Evolutionary conservation across 2,888 invertebrate genomes (phyloP), one percentile per base, ranked within the genome.

Genomic region (Prosopocoilus inquinatus): DNA sequence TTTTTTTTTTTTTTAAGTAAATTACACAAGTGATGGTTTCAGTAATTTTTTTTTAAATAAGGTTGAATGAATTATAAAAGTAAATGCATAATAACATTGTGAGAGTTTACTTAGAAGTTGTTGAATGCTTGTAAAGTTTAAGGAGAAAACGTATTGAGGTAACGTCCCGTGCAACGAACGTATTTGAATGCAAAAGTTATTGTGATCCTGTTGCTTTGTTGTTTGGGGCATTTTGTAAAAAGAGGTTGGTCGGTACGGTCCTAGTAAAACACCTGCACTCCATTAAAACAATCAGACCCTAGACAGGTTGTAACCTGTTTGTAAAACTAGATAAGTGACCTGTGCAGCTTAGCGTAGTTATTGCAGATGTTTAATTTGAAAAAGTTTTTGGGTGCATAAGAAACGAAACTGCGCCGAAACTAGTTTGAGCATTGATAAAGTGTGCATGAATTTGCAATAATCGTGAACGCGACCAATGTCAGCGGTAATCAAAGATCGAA

Each of bases 301-400:
- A 68, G 70, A 73, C 73, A 72, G 71, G 74, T 73, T 73, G 67
- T 65, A 70, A 74, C 74, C 70, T 72, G 73, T 72, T 69, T 28
- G 41, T 16, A 53, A 39, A 47, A 38, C 13, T 53, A 47, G 39
- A 43, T 45, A 36, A 12, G n/a, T 45, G 13, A 35, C 34, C 20
- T 38, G 13, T 41, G 16, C 16, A 41, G 13, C 41, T 15, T 16
- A 15, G 41, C 16, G 16, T 41, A 41, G 16, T 41, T 41, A 41
- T 15, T 11, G 41, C 15, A 16, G 15, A 15, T 13, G 11, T 41
- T 41, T 15, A 9, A 13, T 15, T 11, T 41, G 12, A 8, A 41
- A 38, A 41, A 15, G 9, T 41, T 41, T 41, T 41, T 11, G 41
- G 11, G 38, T 12, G 41, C 16, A 11, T 41, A 41, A 41, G 41